phyloP scores from a whole-genome alignment of 2,888 invertebrate species.

The Leptinotarsa rubiginosa region DNA sequence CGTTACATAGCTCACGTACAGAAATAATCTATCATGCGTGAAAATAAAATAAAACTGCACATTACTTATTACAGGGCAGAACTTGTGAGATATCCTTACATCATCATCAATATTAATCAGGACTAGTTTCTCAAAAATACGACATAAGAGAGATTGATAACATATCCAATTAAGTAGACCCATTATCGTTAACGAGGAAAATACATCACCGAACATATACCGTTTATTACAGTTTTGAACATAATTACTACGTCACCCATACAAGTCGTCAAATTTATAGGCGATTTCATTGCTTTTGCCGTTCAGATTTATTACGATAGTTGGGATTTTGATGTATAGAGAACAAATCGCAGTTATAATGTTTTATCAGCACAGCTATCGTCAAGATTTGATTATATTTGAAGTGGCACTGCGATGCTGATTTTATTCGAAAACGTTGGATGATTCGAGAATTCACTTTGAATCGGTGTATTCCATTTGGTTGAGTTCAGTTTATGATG shows the following conservation, averaged over 20 bases:
- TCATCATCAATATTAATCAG: not conserved
- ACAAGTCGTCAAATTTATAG: not conserved
- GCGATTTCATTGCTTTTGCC: conserved; percentile 2
- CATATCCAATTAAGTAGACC: not conserved
- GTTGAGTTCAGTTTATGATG: no score
- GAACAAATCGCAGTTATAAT: conserved; percentile 4
- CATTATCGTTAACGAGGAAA: not conserved
- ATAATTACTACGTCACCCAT: not conserved
- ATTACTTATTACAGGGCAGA: no score
- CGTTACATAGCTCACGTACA: no score
- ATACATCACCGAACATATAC: not conserved
- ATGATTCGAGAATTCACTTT: no score
- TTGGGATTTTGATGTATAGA: conserved; percentile 10
- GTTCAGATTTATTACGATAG: conserved; percentile 15
- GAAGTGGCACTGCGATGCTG: not conserved
- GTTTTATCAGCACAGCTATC: conserved; percentile 13
- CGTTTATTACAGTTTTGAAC: conserved; percentile 14
- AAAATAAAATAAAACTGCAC: no score
- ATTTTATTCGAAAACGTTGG: no score
- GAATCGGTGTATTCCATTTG: no score
- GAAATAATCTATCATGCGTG: no score
- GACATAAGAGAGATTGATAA: not conserved
- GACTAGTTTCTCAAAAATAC: not conserved
- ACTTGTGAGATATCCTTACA: not conserved
- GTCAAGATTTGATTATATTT: conserved; percentile 3